Base-by-base conservation (phyloP, 2,888 invertebrate genomes). In the Heliconius cydno region DNA sequence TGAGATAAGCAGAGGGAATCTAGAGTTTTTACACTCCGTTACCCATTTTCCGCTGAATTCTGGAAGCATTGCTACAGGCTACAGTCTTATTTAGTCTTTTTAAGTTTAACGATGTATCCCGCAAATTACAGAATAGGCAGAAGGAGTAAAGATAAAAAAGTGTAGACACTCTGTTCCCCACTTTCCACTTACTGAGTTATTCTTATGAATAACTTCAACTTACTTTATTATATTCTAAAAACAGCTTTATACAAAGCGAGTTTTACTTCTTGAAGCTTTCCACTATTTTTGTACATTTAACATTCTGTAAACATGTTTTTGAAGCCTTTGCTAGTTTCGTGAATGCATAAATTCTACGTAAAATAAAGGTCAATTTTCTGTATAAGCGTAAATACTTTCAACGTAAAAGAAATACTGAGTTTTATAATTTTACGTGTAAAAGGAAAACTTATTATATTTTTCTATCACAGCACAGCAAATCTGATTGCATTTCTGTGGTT, bases 321-420 rank as follows among this genome's bases (percentile, higher is more conserved):
- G 65, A 65, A 65, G 75, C 28, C 19, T 25, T 75, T 65, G 75
- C 75, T 46, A 30, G 75, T 75, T 75, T 75, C 41, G 25, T 75
- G 75, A 75, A 75, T 75, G 63, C 75, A 75, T 65, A 65, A 75
- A 75, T 15, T 75, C 22, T 75, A 65, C 41, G 30, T 65, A 65
- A 75, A 75, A 75, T 75, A 65, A 75, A 75, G 65, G 75, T 75
- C 75, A 75, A 65, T 75, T 75, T 75, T 75, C 41, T 75, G 41
- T 65, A 65, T 63, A 75, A 75, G 65, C 65, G 41, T 60, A 25
- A n/a, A 12, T 46, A 71, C 28, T 38, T 22, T 65, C 65, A 28
- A 38, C 65, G 28, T 46, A 22, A 28, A 25, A 28, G 63, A 65
- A 65, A 46, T 22, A n/a, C 5, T 19, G 10, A 13, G 34, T 5